phyloP scores from a whole-genome alignment of 2,888 invertebrate genomes.

The Acrobeloides nanus region DNA sequence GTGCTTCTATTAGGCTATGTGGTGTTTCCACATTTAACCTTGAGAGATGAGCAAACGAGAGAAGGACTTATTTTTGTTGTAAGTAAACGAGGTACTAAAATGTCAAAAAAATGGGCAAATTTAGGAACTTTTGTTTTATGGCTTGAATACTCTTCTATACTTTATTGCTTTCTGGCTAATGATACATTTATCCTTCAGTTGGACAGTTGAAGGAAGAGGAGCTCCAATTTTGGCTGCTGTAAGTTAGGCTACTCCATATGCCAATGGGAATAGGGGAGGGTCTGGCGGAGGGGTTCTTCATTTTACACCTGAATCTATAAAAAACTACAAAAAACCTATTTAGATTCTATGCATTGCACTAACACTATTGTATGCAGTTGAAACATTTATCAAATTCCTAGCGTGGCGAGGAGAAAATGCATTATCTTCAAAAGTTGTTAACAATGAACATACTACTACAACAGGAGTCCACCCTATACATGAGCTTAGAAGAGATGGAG shows the following conservation, averaged over 20 bases:
- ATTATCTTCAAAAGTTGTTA: slow-evolving; percentile 10
- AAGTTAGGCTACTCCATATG: background rate
- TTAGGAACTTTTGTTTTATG: slow-evolving; percentile 50
- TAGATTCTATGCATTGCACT: slow-evolving; percentile 49
- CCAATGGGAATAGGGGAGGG: background rate
- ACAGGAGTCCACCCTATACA: slow-evolving; percentile 13
- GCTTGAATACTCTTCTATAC: slow-evolving; percentile 49
- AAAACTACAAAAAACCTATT: slow-evolving; percentile 2
- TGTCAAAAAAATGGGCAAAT: slow-evolving; percentile 2
- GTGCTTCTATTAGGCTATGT: slow-evolving; percentile 48
- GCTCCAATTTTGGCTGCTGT: slow-evolving; percentile 51
- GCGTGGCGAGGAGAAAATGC: slow-evolving; percentile 50
- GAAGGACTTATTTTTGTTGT: slow-evolving; percentile 51
- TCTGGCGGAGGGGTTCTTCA: background rate
- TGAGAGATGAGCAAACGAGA: slow-evolving; percentile 44
- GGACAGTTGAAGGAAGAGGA: slow-evolving; percentile 48
- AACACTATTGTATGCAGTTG: slow-evolving; percentile 48
- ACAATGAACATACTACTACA: slow-evolving; percentile 5
- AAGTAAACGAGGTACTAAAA: slow-evolving; percentile 9
- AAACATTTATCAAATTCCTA: slow-evolving; percentile 47
- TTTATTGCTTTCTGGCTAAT: slow-evolving; percentile 52
- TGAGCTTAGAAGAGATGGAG: too few species aligned
- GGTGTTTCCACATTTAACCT: slow-evolving; percentile 48
- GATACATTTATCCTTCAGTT: slow-evolving; percentile 50
- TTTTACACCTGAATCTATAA: background rate